Evolutionary conservation across 92 coral and sea anemone species (phyloP), one percentile per base, ranked within the genome.

Genomic region (Paramuricea clavata): DNA sequence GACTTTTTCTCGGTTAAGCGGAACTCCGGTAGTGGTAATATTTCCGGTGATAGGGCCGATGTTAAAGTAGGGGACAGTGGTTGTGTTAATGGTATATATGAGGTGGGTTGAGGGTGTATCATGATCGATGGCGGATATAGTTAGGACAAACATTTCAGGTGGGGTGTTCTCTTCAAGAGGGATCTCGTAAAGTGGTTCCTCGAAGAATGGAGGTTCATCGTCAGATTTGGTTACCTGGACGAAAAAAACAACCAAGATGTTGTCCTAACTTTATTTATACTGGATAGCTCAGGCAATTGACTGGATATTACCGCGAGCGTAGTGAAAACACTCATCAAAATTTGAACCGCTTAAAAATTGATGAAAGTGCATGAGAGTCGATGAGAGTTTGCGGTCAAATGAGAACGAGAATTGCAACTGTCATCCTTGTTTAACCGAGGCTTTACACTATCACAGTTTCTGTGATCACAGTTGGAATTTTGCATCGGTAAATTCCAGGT

Each of bases 181-280:
- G 22, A 74, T 87, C 15, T 80, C 59, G 89, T 94, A 95, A 27
- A 91, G 92, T 17, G 92, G 86, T 67, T 88, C 59, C 22, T 68
- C 33, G 60, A 95, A 95, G 34, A 87, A 56, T 16, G 98, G 98
- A 3, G 93, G 69, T 69, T 95, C 90, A 74, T 95, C 98, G 88
- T 95, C 91, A 10, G 93, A 92, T 52, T 95, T 95, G 25, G 79
- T 65, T 2, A 95, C 95, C 98, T 95, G 73, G 62, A 54, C 11
- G 52, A 32, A 30, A 42, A 21, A 31, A 2, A 56, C 27, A 71
- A 52, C n/a, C n/a, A 81, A 16, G 3, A 7, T 10, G 32, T 30
- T 22, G 32, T 21, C n/a, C 5, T 13, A 5, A 19, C 28, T 5
- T 3, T 19, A 64, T 12, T 23, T 17, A 64, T 1, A 23, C 2